Conservation (phyloP, 2,797 vertebrate genomes). For the Micromesistius poutassou region DNA sequence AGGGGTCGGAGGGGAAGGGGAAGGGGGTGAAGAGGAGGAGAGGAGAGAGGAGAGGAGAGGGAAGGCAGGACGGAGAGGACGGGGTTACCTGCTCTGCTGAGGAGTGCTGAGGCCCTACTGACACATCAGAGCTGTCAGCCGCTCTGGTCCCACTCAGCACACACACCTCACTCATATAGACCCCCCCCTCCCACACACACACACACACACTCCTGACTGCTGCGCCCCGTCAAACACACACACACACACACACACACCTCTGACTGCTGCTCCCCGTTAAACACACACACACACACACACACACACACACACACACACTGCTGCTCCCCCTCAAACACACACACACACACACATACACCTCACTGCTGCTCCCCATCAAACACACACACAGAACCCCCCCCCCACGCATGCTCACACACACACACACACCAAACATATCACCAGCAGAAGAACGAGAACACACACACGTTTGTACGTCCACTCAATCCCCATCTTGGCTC, state of each 20-base stretch:
- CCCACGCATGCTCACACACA: slow-evolving; percentile 16
- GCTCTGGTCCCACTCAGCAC: slow-evolving; percentile 50
- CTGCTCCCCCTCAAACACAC: slow-evolving; percentile 1
- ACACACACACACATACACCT: not conserved
- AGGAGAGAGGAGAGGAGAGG: not conserved
- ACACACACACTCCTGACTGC: not conserved
- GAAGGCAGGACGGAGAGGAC: not conserved
- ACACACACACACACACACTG: not conserved
- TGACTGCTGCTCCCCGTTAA: not conserved
- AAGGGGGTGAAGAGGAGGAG: not conserved
- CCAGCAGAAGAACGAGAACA: not conserved
- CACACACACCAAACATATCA: slow-evolving; percentile 5
- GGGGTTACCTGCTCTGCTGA: slow-evolving; percentile 62
- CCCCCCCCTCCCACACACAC: not conserved
- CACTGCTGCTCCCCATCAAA: not conserved
- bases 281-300: slow-evolving; percentile 8
- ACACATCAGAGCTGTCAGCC: slow-evolving; percentile 56
- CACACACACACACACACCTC: slow-evolving; percentile 4
- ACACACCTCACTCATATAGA: slow-evolving; percentile 2
- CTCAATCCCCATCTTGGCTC: not conserved
- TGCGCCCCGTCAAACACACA: not conserved
- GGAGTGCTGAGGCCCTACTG: slow-evolving; percentile 54
- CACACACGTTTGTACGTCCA: not conserved
- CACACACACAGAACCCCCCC: not conserved
- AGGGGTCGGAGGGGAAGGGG: not conserved